Conservation (phyloP, 2,888 invertebrate species). For the Yponomeuta plumbellus region DNA sequence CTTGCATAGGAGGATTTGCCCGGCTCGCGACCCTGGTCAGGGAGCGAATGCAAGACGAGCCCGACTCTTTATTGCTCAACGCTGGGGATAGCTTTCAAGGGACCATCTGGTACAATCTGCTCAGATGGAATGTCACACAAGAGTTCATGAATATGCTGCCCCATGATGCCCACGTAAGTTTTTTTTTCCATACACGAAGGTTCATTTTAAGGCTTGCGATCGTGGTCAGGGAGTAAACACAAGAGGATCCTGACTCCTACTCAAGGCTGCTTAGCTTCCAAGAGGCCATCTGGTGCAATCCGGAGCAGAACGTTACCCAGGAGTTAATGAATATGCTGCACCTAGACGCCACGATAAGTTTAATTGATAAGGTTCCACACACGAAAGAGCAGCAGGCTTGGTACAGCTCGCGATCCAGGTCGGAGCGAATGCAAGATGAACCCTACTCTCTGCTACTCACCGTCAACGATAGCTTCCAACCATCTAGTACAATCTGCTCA, state of each 20-base stretch:
- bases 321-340: constrained; percentile 85
- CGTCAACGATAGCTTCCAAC: constrained; percentile 83
- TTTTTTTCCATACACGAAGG: neutral
- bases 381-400: constrained; percentile 71
- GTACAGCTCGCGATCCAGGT: constrained; percentile 79
- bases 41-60: constrained; percentile 63
- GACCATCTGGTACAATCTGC: constrained; percentile 85
- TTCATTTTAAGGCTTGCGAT: constrained; percentile 80
- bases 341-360: constrained; percentile 85
- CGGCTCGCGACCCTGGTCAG: constrained; percentile 77
- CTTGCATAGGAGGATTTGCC: constrained; percentile 84
- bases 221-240: constrained; percentile 58
- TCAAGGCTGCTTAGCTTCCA: constrained; percentile 80
- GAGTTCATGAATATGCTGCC: constrained; percentile 85
- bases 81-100: constrained; percentile 83
- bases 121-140: constrained; percentile 85
- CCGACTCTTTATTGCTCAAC: constrained; percentile 79
- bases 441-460: constrained; percentile 80
- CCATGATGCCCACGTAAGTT: constrained; percentile 86
- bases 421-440: constrained; percentile 51
- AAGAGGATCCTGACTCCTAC: constrained; percentile 73
- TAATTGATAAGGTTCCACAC: too few relatives aligned
- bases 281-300: constrained; percentile 86
- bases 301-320: constrained; percentile 85
- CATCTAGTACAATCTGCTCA: constrained; percentile 85